Base-by-base conservation (phyloP, 2,113 vertebrate species). In the Polypterus bichir region DNA sequence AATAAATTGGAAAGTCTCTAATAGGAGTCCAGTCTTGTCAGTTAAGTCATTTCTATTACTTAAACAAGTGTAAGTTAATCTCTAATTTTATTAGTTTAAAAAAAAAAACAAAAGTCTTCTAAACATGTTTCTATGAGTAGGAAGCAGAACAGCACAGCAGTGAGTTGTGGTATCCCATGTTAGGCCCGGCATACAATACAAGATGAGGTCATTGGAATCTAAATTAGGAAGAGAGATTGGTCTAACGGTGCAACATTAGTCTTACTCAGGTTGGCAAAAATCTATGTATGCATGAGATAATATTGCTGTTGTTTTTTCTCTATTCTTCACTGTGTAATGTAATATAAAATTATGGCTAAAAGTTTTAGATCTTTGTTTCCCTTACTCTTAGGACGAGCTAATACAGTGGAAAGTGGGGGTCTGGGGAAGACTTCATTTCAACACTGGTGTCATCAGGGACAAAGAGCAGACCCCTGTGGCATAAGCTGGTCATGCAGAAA, bases 401-500 rank as follows among this genome's bases (percentile, higher is more conserved):
- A 59, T 59, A 7, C 5, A 59, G 54, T 57, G 62, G 62, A 63
- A 53, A 49, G 54, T 57, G 56, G 54, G 54, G 46, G 9, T 56
- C 62, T 63, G 57, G 10, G 11, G 53, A 63, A 47, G 58, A 59
- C 58, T 47, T 5, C 54, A 27, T 63, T 46, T 63, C 54, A 57
- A 44, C 8, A 9, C 54, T 11, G 62, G 54, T 57, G 62, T 63
- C 62, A 63, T 63, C 62, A 63, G 46, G 62, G 47, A 63, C 47
- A 63, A 63, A 63, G 11, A 63, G 54, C 48, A 63, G 54, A 48
- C 62, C 46, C n/a, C 44, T 62, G 54, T 62, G 11, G 8, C 46
- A 60, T 62, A 53, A 59, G 44, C 44, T 60, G 64, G 57, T 3
- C 54, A 55, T 71, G 69, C 61, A 71, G 68, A 64, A 63, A 53